Evolutionary conservation across 2,797 vertebrate species (phyloP).

Genomic region (Champsocephalus esox): DNA sequence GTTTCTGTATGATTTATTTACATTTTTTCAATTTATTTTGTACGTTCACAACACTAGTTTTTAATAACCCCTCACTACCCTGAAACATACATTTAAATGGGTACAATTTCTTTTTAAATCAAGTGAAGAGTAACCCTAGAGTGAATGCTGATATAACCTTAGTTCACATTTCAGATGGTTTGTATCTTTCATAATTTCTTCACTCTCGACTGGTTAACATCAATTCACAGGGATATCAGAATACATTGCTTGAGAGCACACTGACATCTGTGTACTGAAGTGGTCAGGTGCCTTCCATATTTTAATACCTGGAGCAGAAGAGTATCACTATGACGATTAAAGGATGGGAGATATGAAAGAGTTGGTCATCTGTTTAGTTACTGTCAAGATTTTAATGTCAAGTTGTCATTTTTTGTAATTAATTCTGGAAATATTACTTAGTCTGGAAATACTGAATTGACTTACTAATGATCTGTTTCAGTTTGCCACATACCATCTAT

Average conservation of each 20-base stretch:
- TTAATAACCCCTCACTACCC: constrained; percentile 20
- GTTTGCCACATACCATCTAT: not conserved
- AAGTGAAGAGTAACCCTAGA: constrained; percentile 43
- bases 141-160: constrained; percentile 21
- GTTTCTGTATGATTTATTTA: constrained; percentile 58
- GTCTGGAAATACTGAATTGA: constrained; percentile 1
- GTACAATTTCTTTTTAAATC: constrained; percentile 58
- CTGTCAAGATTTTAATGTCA: constrained; percentile 13
- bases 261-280: not conserved
- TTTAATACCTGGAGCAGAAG: not conserved
- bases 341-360: not conserved
- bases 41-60: constrained; percentile 57
- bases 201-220: not conserved
- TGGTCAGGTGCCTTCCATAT: not conserved
- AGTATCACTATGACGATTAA: constrained; percentile 11
- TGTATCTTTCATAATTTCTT: constrained; percentile 7
- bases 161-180: constrained; percentile 10
- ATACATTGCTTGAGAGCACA: not conserved
- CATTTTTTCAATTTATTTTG: constrained; percentile 56
- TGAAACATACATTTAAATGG: constrained; percentile 32
- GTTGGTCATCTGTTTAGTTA: not conserved
- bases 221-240: constrained; percentile 5
- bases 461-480: not conserved
- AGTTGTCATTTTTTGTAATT: constrained; percentile 4
- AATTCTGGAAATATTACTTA: constrained; percentile 17